Base-by-base conservation (phyloP, 2,888 invertebrate species). In the Lampropteryx suffumata region DNA sequence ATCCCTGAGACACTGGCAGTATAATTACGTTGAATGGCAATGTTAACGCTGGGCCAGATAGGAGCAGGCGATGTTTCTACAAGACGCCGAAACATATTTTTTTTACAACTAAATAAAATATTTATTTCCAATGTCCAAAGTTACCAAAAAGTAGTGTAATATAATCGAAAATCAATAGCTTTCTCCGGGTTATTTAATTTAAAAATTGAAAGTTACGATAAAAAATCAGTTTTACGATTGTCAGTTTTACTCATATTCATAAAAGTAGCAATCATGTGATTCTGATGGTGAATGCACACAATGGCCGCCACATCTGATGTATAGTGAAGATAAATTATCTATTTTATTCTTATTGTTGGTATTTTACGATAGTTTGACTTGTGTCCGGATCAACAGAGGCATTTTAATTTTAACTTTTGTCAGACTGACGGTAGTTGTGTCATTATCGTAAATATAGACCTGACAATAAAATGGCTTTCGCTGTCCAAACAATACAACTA, bases 301-400 rank as follows among this genome's bases (percentile, higher is more conserved):
- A 58, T 54, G 54, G 50, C 43, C 41, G 30, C 43, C 41, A 28
- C 33, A 32, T 43, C 36, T 8, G 57, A 50, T 50, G 40, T 59
- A 65, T 62, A 59, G 32, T 24, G 61, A 53, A 65, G 65, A 76
- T 76, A 78, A 71, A 67, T 76, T 71, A 71, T 71, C 55, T 52
- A 61, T 75, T 72, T 79, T 77, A 79, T 73, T 65, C 59, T 65
- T 62, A 70, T 68, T 71, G 72, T 71, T 69, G 66, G 65, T 67
- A 56, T 71, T 76, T 78, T 71, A 76, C 69, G 73, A 73, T 64
- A 61, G 53, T 55, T 58, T 55, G 54, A 62, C 59, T 59, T 60
- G 40, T 40, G 57, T 53, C 30, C 35, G 30, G 56, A 59, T 59
- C 53, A 59, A 50, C 52, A 50, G 55, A 45, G 49, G 51, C 59